Base-by-base conservation (phyloP, 2,888 invertebrate genomes). In the Chloromyia formosa region DNA sequence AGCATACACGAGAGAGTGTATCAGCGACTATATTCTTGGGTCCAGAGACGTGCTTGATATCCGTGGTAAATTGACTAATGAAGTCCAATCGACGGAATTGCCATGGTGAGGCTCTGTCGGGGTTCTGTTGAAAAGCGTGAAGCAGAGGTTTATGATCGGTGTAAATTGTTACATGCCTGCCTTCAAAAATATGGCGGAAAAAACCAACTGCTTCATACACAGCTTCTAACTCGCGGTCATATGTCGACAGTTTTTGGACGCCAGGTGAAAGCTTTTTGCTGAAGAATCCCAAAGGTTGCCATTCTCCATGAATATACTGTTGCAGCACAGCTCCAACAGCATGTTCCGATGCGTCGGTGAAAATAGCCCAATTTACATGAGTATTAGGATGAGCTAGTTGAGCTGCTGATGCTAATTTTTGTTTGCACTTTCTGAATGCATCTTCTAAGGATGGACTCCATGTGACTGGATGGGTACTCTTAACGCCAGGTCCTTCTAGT, bases 141-240 rank as follows among this genome's bases (percentile, higher is more conserved):
- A 14, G 22, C 1, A 61, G 14, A 14, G 75, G 76, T n/a, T 72
- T 75, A 40, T 75, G 71, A 60, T 74, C 72, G 9, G 72, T 73
- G n/a, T 18, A 53, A 7, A 74, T 68, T 1, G 45, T 12, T 27
- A 64, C 74, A 4, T 20, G 2, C 35, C 72, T 58, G 10, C 69
- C 75, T 68, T 77, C 78, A 14, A 77, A n/a, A 68, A 77, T 76
- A 73, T 79, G 77, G 40, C 73, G 75, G 9, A 69, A 69, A n/a
- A 49, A n/a, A 9, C 49, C 16, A 10, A 69, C 78, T 0, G 82
- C 80, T 45, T 78, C 77, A 66, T 83, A 85, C 0, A 84, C 81
- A 0, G 83, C 83, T 2, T 83, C 77, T 0, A 85, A 79, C 77
- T 84, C 83, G 4, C 83, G 56, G 75, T 86, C 84, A 75, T 83